Evolutionary conservation across 2,797 vertebrate species (phyloP).

Genomic region (Esox masquinongy): DNA sequence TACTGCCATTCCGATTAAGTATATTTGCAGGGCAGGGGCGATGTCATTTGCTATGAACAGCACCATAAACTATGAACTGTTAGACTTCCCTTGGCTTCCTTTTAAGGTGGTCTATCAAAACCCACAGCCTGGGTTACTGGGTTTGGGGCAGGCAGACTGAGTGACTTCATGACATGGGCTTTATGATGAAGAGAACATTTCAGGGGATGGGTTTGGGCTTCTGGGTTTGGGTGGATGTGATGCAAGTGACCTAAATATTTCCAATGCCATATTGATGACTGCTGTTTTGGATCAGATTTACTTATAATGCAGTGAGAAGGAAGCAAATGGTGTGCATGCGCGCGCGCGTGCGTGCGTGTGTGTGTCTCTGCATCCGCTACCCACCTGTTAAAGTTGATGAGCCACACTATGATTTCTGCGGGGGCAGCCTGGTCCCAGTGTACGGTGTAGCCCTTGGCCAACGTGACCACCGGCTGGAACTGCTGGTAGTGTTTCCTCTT

Average conservation of each 20-base stretch:
- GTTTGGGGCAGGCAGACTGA: not conserved
- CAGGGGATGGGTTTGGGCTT: not conserved
- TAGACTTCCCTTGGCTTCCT: constrained; percentile 9
- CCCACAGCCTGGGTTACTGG: not conserved
- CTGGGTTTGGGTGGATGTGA: not conserved
- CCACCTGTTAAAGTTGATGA: constrained; percentile 98
- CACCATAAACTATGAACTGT: not conserved
- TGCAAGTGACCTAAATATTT: constrained; percentile 13
- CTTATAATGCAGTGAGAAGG: not conserved
- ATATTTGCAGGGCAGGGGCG: constrained; percentile 18
- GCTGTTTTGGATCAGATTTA: not conserved
- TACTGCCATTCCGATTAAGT: constrained; percentile 9
- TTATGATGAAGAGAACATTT: not conserved
- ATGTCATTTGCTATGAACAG: not conserved
- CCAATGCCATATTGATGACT: not conserved
- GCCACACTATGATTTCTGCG: constrained; percentile 89
- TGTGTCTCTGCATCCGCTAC: constrained; percentile 16
- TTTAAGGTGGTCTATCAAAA: not conserved
- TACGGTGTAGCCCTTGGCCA: constrained; percentile 91
- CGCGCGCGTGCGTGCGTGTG: not conserved
- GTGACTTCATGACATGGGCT: not conserved
- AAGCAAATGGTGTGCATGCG: not conserved
- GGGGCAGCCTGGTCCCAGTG: constrained; percentile 93
- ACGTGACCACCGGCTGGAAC: constrained; percentile 91
- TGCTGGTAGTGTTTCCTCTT: constrained; percentile 95